Conservation (phyloP, 2,113 vertebrate genomes). For the Passer montanus region DNA sequence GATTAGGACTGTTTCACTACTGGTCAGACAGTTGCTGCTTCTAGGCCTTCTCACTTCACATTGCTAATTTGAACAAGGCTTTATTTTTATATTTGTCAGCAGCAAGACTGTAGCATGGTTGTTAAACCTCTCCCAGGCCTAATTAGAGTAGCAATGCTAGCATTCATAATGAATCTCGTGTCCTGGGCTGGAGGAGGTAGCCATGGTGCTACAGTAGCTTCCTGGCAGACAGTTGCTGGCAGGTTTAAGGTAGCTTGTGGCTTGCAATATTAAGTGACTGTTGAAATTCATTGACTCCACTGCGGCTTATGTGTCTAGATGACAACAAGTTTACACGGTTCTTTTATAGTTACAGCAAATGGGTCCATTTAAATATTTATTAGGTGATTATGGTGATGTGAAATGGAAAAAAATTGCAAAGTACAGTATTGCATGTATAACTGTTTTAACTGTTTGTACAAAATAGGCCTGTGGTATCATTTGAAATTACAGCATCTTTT, state of each 20-base stretch:
- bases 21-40: conserved; percentile 85
- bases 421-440: conserved; percentile 74
- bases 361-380: conserved; percentile 86
- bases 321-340: conserved; percentile 86
- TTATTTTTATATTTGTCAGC: conserved; percentile 92
- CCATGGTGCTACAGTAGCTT: conserved; percentile 79
- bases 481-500: conserved; percentile 75
- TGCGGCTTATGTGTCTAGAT: conserved; percentile 85
- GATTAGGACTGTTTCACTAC: conserved; percentile 81
- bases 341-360: conserved; percentile 85
- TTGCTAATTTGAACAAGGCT: conserved; percentile 94
- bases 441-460: conserved; percentile 74
- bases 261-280: conserved; percentile 86
- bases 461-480: conserved; percentile 69
- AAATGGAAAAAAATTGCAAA: conserved; percentile 77
- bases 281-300: conserved; percentile 87
- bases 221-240: conserved; percentile 84
- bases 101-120: conserved; percentile 89
- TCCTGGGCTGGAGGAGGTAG: conserved; percentile 79
- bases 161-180: conserved; percentile 88
- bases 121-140: conserved; percentile 91
- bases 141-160: conserved; percentile 90
- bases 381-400: conserved; percentile 84
- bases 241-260: conserved; percentile 83
- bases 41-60: conserved; percentile 85